Conservation (phyloP, 2,113 vertebrate species). For the Misgurnus anguillicaudatus region DNA sequence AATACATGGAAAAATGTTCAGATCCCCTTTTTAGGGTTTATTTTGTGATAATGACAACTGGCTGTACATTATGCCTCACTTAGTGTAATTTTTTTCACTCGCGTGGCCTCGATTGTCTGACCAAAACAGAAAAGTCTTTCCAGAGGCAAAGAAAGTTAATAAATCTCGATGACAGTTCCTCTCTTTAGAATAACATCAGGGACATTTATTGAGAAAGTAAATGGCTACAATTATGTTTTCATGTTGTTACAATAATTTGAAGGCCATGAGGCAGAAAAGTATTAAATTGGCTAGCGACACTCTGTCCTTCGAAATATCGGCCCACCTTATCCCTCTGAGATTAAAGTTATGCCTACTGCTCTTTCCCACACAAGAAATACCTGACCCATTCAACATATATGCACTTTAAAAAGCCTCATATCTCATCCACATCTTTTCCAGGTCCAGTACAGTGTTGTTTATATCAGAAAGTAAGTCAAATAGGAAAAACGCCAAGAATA, state of each 20-base stretch:
- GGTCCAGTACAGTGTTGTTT: slow-evolving; percentile 29
- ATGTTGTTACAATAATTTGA: neutral
- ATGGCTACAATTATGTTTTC: neutral
- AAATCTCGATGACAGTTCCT: neutral
- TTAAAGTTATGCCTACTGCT: neutral
- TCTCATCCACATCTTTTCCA: neutral
- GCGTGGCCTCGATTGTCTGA: too few relatives aligned
- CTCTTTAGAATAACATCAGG: neutral
- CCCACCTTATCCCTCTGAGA: slow-evolving; percentile 13
- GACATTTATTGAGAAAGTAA: neutral
- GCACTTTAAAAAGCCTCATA: slow-evolving; percentile 7
- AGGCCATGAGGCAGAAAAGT: neutral
- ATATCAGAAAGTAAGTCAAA: slow-evolving; percentile 3
- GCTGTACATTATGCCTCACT: too few relatives aligned
- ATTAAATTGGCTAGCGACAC: neutral
- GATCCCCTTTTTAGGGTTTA: too few relatives aligned
- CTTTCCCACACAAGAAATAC: slow-evolving; percentile 20
- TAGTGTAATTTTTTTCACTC: too few relatives aligned
- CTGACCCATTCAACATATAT: slow-evolving; percentile 23
- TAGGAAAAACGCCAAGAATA: neutral
- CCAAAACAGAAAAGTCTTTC: neutral
- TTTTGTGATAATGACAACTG: too few relatives aligned
- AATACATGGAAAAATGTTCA: too few relatives aligned
- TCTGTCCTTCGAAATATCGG: neutral
- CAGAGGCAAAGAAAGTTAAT: slow-evolving; percentile 2